Evolutionary conservation across 2,113 vertebrate genomes (phyloP), one percentile per base, ranked within the genome.

Genomic region (Australoheros scitulus): DNA sequence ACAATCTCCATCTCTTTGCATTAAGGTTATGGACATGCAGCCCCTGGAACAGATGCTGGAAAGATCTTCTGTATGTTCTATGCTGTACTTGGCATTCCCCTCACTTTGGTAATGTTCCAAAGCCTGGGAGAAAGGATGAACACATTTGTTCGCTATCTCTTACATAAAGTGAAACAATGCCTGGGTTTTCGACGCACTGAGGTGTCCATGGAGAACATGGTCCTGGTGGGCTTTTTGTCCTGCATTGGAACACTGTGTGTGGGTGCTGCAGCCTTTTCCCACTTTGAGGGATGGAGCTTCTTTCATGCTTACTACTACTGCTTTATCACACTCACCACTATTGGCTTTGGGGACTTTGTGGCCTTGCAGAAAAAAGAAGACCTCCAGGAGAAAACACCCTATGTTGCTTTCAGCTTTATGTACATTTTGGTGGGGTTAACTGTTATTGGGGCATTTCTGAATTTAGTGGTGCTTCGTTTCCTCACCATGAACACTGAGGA

Each of bases 1-100:
- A 52, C 79, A 75, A 65, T 88, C 72, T 61, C 80, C 22, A 20
- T 87, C 75, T 83, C 58, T 79, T 87, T 86, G 79, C 36, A 0
- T 93, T 58, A 70, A 99, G 98, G 98, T 88, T 99, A 99, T 26
- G 98, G 98, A 14, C 98, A 99, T 0, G 97, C 97, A 0, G 98
- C 97, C 2, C 98, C 98, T 0, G 97, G 98, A 76, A 99, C 98
- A 0, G 98, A 99, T 0, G 97, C 97, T 0, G 97, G 98, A 68
- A 99, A 99, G 92, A 96, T 98, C 20, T 99, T 99, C 96, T 99
- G 98, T 94, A 99, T 99, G 97, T 98, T 99, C 95, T 99, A 99
- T 0, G 98, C 98, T 1, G 97, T 98, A 11, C 95, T 99, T 75
- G 98, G 98, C 83, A 99, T 99, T 77, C 98, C 98, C 7, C 97